Evolutionary conservation across 2,113 vertebrate genomes (phyloP).

Genomic region (Actinemys pallida): DNA sequence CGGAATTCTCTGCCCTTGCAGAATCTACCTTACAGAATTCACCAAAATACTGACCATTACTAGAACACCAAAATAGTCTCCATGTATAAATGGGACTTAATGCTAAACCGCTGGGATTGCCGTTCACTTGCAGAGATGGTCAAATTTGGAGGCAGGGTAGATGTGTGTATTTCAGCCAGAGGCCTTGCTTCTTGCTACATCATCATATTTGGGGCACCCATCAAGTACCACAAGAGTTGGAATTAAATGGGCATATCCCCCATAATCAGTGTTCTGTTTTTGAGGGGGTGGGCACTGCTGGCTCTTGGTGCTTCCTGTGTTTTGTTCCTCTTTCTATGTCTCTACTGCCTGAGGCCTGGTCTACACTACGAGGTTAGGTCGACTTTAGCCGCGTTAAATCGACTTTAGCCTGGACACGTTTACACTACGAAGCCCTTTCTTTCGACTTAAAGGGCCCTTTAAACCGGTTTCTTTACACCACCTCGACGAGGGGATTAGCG

Average conservation of each 20-base stretch:
- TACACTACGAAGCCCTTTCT: no score
- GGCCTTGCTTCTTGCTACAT: not conserved
- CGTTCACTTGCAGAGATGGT: not conserved
- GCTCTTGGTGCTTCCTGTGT: not conserved
- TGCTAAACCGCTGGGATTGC: not conserved
- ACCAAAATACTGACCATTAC: fast-evolving
- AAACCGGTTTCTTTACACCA: no score
- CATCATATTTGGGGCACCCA: not conserved
- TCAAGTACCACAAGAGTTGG: not conserved
- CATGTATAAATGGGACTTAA: not conserved
- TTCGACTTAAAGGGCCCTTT: no score
- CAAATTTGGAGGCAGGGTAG: not conserved
- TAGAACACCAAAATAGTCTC: not conserved
- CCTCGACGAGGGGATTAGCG: no score
- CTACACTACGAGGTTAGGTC: no score
- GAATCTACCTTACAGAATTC: not conserved
- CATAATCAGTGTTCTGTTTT: not conserved
- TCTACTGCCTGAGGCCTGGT: not conserved
- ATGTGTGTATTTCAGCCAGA: not conserved
- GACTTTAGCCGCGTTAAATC: no score
- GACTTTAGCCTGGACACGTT: no score
- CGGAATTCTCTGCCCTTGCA: fast-evolving
- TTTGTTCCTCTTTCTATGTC: not conserved
- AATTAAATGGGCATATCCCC: not conserved
- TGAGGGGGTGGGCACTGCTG: not conserved